Percentiles rank a stretch among this genome's conserved stretches.
These are phyloP conservation scores for Pteronotus mesoamericanus DNA, from an alignment of 2,797 vertebrate species.

Conservation along the genomic window DNA sequence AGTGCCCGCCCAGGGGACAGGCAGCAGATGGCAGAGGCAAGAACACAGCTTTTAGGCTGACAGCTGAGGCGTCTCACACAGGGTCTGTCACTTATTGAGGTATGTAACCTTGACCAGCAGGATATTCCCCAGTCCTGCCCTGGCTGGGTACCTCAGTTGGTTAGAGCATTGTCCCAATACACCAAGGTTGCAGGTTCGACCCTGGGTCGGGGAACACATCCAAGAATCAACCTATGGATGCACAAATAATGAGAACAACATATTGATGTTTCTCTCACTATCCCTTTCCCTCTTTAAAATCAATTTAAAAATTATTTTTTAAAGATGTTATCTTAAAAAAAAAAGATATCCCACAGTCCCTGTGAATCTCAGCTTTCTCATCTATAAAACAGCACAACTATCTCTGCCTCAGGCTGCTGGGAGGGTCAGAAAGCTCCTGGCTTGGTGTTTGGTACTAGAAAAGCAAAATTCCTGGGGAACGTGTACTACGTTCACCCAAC, in stretches of 20 bases:
- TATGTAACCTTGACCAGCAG: not conserved
- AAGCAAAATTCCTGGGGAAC: not conserved
- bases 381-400: not conserved
- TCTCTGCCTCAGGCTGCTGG: not conserved
- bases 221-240: too few species aligned
- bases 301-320: too few species aligned
- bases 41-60: accelerated
- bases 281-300: too few species aligned
- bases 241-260: too few species aligned
- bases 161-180: too few species aligned
- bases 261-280: too few species aligned
- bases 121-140: not conserved
- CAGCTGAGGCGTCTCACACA: not conserved
- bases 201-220: too few species aligned
- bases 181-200: too few species aligned
- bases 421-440: not conserved
- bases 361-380: not conserved
- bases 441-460: not conserved
- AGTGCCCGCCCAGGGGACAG: not conserved
- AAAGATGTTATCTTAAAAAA: too few species aligned
- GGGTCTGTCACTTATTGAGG: not conserved
- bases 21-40: too few species aligned
- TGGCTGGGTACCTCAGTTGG: too few species aligned
- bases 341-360: not conserved
- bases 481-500: too few species aligned